Evolutionary conservation across 2,797 vertebrate genomes (phyloP).

Genomic region (Aeoliscus strigatus): DNA sequence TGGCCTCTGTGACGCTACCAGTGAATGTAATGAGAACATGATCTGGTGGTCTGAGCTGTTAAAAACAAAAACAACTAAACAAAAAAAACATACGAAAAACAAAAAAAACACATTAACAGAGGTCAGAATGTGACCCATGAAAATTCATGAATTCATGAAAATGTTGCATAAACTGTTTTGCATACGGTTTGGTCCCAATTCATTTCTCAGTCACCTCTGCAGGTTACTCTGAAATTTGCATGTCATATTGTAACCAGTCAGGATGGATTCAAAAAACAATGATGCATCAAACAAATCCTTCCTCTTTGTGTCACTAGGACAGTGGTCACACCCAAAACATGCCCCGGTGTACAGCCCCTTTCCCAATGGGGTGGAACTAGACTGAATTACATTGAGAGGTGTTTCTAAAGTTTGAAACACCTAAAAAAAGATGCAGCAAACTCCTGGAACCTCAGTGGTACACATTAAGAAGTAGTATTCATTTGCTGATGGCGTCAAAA

Average conservation of each 20-base stretch:
- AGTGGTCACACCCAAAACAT: too few species aligned
- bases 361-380: too few species aligned
- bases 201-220: constrained; percentile 4
- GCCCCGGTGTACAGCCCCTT: too few species aligned
- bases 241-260: constrained; percentile 3
- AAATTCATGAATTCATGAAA: constrained; percentile 6
- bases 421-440: too few species aligned
- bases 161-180: constrained; percentile 1
- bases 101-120: constrained; percentile 4
- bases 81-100: background rate
- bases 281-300: background rate
- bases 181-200: constrained; percentile 8
- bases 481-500: too few species aligned
- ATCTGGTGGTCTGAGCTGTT: constrained; percentile 1
- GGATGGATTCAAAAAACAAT: background rate
- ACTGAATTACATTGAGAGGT: too few species aligned
- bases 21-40: too few species aligned
- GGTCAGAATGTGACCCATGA: background rate
- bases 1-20: too few species aligned
- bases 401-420: too few species aligned
- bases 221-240: constrained; percentile 12
- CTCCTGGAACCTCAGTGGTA: too few species aligned
- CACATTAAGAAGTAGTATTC: too few species aligned
- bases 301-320: too few species aligned
- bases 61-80: background rate